Evolutionary conservation across 2,888 invertebrate genomes (phyloP).

Genomic region (Epinotia nisella): DNA sequence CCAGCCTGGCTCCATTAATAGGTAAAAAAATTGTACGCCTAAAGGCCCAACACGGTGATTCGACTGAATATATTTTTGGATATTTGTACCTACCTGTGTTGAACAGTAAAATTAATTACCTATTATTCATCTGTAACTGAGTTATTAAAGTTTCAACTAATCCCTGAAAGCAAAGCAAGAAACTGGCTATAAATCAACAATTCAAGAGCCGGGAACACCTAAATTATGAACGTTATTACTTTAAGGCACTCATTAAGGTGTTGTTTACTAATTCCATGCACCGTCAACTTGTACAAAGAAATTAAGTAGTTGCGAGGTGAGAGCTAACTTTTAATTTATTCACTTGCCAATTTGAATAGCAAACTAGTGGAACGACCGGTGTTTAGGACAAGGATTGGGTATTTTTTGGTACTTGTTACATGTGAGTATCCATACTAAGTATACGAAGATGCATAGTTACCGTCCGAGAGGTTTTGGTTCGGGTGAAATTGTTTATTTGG

Average conservation of each 20-base stretch:
- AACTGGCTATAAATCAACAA: conserved; percentile 31
- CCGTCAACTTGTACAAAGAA: conserved; percentile 42
- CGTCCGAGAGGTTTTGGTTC: too few species aligned
- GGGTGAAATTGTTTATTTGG: too few species aligned
- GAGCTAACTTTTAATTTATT: conserved; percentile 43
- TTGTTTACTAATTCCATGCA: conserved; percentile 44
- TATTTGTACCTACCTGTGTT: neutral
- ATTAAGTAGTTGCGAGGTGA: conserved; percentile 38
- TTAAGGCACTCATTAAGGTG: conserved; percentile 35
- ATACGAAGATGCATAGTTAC: too few species aligned
- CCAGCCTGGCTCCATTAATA: too few species aligned
- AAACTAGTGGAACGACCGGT: conserved; percentile 35
- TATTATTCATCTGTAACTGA: neutral
- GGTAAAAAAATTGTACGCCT: too few species aligned
- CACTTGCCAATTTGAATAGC: conserved; percentile 44
- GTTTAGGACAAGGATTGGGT: conserved; percentile 13
- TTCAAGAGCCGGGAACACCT: conserved; percentile 7
- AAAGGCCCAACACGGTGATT: too few species aligned
- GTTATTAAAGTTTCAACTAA: conserved; percentile 23
- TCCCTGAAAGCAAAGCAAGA: conserved; percentile 8
- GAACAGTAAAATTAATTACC: too few species aligned
- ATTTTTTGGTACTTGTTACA: neutral
- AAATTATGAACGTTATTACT: conserved; percentile 40
- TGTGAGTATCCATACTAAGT: neutral
- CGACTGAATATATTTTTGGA: too few species aligned